Evolutionary conservation across 1,140 invertebrate species (phyloP).

Genomic region (Heliconius hewitsoni): DNA sequence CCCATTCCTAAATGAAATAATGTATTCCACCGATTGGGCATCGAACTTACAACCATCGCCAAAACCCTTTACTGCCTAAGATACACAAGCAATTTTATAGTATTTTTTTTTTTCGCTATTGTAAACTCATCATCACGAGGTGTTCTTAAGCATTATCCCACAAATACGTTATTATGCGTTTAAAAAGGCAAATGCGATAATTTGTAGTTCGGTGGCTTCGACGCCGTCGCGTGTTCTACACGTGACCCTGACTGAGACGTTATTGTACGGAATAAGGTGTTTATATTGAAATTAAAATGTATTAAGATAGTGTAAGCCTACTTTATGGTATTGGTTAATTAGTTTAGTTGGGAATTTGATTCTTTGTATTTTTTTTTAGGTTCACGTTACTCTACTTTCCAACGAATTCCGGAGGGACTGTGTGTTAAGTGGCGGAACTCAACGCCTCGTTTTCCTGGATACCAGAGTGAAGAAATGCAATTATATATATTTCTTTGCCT

Average conservation of each 20-base stretch:
- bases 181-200: slow-evolving; percentile 4
- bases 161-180: slow-evolving; percentile 10
- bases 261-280: background rate
- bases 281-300: background rate
- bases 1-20: too few species aligned
- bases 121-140: background rate
- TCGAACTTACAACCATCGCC: too few species aligned
- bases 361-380: too few species aligned
- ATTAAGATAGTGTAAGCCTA: background rate
- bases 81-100: background rate
- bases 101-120: background rate
- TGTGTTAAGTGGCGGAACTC: too few species aligned
- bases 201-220: slow-evolving; percentile 8
- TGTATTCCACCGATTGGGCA: too few species aligned
- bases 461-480: too few species aligned
- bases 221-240: slow-evolving; percentile 4
- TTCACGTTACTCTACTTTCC: too few species aligned
- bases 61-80: background rate
- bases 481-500: too few species aligned
- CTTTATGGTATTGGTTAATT: too few species aligned
- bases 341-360: too few species aligned
- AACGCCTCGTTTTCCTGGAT: too few species aligned
- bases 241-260: slow-evolving; percentile 7
- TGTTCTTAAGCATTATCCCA: background rate
- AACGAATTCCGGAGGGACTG: too few species aligned